Evolutionary conservation across 2,888 invertebrate species (phyloP), one percentile per base, ranked within the genome.

Genomic region (Synergus itoensis): DNA sequence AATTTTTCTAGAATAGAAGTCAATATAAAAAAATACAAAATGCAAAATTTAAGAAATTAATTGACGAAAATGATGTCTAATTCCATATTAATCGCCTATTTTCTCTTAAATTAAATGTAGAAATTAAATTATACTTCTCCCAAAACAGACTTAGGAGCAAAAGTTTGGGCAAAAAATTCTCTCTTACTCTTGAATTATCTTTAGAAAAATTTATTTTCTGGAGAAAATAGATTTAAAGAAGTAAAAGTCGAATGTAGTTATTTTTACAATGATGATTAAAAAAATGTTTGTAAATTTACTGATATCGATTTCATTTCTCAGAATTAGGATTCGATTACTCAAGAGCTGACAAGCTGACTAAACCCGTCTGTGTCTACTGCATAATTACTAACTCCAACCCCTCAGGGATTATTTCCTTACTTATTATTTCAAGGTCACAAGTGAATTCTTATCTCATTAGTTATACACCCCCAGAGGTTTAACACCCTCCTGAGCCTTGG

Each of bases 361-460:
- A 65, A 65, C 16, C 65, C n/a, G 41, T 65, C 41, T n/a, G 41
- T 41, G 16, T 65, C 41, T 65, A n/a, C 65, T 65, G n/a, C 64
- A 64, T n/a, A 41, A n/a, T 41, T 64, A 41, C n/a, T 40, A n/a
- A 64, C 64, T 40, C 21, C n/a, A 60, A 9, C 11, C 11, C 8
- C n/a, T 14, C 40, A 36, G 8, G 36, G 64, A 64, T 64, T 40
- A 8, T 4, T 64, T 16, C 36, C n/a, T n/a, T 40, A 14, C 3
- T 41, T 40, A 9, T 41, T 65, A 41, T 40, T 41, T 65, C 40
- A 65, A 65, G n/a, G 65, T 41, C 11, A 11, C 65, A 65, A 9
- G n/a, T 40, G 11, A 65, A 65, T 41, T 41, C 63, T 36, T 2
- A 16, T n/a, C 63, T 64, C 28, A 64, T 36, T 16, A 36, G 16